A percentile compares a stretch with the other conserved stretches of the same genome.
Evolutionary conservation across 2,113 vertebrate species (phyloP).

Genomic region (Prionailurus bengalensis): DNA sequence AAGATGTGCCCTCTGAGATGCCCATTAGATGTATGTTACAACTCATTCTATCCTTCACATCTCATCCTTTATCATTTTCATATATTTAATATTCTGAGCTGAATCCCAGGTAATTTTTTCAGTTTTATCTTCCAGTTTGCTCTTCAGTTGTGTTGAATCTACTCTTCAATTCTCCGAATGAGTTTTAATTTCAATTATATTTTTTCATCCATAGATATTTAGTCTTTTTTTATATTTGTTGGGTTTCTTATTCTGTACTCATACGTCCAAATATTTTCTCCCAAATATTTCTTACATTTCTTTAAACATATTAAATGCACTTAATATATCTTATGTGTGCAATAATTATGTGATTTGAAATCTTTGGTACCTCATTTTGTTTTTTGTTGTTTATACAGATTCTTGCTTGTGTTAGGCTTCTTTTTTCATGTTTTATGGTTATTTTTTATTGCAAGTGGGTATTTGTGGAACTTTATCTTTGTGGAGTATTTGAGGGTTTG

Average conservation of each 20-base stretch:
- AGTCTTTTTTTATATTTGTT: background rate
- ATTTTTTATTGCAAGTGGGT: background rate
- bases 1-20: background rate
- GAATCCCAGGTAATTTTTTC: background rate
- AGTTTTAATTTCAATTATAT: slow-evolving; percentile 8
- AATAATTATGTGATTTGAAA: background rate
- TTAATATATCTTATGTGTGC: background rate
- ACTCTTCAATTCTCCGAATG: background rate
- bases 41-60: background rate
- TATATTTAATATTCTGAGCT: background rate
- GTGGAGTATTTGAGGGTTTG: slow-evolving; percentile 3
- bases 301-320: background rate
- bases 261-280: background rate
- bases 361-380: background rate
- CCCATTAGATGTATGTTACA: background rate
- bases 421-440: slow-evolving; percentile 19
- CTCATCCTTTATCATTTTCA: background rate
- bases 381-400: background rate
- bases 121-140: background rate
- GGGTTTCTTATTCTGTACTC: background rate
- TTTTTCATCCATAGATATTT: slow-evolving; percentile 49
- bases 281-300: background rate
- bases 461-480: background rate
- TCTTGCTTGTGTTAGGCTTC: background rate
- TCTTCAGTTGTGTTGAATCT: slow-evolving; percentile 14